A percentile compares a stretch with the other conserved stretches of the same genome.
Conservation (phyloP, 2,113 vertebrate genomes). For the Colinus virginianus region DNA sequence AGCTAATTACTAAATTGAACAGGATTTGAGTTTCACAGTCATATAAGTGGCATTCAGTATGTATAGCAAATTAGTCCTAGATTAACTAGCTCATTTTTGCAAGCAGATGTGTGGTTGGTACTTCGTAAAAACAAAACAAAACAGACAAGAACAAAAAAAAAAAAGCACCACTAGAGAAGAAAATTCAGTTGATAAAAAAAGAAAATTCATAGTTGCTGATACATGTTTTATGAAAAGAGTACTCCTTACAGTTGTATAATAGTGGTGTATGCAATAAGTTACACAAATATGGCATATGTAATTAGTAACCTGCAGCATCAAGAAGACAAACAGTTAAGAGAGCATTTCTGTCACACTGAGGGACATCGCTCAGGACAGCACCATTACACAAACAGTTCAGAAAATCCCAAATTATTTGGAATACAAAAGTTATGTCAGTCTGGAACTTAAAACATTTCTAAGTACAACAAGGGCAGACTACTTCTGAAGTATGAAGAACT, state of each 20-base stretch:
- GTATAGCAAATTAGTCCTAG: not conserved
- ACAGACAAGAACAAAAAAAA: not conserved
- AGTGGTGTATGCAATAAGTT: too few species aligned
- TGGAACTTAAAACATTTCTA: not conserved
- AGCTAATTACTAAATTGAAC: not conserved
- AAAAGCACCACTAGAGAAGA: not conserved
- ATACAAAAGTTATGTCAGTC: not conserved
- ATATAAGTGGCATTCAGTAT: not conserved
- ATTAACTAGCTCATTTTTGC: not conserved
- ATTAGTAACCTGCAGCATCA: not conserved
- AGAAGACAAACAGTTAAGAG: not conserved
- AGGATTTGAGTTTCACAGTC: not conserved
- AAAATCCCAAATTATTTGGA: not conserved
- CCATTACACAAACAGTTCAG: not conserved
- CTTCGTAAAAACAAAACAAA: not conserved
- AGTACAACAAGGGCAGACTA: not conserved
- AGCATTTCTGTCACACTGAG: not conserved
- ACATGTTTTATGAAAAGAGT: not conserved
- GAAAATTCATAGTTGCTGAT: not conserved
- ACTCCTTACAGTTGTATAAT: not conserved
- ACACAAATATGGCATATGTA: not conserved
- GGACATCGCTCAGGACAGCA: not conserved
- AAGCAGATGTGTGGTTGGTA: not conserved
- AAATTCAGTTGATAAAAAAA: not conserved
- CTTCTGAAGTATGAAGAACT: not conserved